Conservation (phyloP, 2,888 invertebrate genomes). For the Eugnorisma glareosa region DNA sequence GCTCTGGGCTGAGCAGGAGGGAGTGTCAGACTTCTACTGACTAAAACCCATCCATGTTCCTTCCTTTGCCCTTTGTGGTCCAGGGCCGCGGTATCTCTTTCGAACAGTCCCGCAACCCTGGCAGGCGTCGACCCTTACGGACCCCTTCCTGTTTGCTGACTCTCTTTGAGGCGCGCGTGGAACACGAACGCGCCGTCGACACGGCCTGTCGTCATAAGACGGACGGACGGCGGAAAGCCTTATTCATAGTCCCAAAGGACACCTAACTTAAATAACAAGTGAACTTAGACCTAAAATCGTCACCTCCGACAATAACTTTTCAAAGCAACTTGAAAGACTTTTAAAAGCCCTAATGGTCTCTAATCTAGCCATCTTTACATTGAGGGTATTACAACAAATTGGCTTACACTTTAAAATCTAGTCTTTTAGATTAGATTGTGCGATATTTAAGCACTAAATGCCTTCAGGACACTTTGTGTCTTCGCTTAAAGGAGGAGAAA, state of each 20-base stretch:
- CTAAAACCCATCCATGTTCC: no score
- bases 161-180: no score
- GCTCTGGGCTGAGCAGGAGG: no score
- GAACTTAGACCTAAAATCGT: constrained; percentile 3
- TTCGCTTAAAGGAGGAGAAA: neutral
- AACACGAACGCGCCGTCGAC: no score
- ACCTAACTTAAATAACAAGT: neutral
- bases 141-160: no score
- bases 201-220: no score
- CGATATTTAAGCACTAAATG: constrained; percentile 28
- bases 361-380: constrained; percentile 31
- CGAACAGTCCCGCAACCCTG: no score
- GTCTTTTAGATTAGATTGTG: constrained; percentile 34
- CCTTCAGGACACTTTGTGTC: neutral
- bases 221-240: no score
- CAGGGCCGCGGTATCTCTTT: no score
- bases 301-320: constrained; percentile 14
- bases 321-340: constrained; percentile 14
- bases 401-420: constrained; percentile 26
- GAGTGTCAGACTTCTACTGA: no score
- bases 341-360: constrained; percentile 23
- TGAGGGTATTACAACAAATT: constrained; percentile 35
- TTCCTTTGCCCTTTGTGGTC: no score
- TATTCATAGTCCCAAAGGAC: neutral
- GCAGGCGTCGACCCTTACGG: no score